Evolutionary conservation across 2,797 vertebrate species (phyloP), one percentile per base, ranked within the genome.

Genomic region (Coregonus suidteri): DNA sequence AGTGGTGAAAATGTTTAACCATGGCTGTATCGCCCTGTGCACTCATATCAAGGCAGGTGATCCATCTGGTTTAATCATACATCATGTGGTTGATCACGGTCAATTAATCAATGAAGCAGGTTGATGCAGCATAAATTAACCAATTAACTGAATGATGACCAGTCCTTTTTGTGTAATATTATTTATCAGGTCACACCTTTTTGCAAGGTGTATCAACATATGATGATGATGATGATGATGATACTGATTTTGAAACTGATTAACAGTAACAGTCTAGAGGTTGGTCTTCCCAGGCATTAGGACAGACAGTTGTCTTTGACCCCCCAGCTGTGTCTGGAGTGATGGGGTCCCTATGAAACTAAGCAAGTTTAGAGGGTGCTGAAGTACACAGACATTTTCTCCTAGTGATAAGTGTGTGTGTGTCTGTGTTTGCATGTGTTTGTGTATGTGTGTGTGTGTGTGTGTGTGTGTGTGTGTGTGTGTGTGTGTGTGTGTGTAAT

Each of bases 41-140:
- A 67, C 77, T 66, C 73, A 81, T 86, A 84, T 83, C 66, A 86
- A 86, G 71, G 69, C 73, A 80, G 64, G 16, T 0, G 75, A 62
- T 73, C 78, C 81, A 84, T 82, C 16, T 68, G 66, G 31, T 34
- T 83, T 80, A 78, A 72, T 83, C 75, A 86, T 72, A 56, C 77
- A 15, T 74, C 71, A 83, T 83, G 75, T 84, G 77, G 84, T 82
- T 79, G 81, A 68, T 75, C 76, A 34, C 73, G 41, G 77, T 18
- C 69, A 73, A 85, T 81, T 76, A 79, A 82, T 80, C n/a, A 41
- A 71, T 47, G 73, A 11, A 71, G 66, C 52, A 31, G 35, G 64
- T 66, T 74, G 79, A 69, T 77, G 79, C 76, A 35, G 66, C 76
- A 74, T 85, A 14, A 35, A 53, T 64, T 77, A 85, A 74, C 66